These are phyloP conservation scores for Lophius americanus DNA, from an alignment of 2,797 vertebrate genomes.

Conservation along the genomic window DNA sequence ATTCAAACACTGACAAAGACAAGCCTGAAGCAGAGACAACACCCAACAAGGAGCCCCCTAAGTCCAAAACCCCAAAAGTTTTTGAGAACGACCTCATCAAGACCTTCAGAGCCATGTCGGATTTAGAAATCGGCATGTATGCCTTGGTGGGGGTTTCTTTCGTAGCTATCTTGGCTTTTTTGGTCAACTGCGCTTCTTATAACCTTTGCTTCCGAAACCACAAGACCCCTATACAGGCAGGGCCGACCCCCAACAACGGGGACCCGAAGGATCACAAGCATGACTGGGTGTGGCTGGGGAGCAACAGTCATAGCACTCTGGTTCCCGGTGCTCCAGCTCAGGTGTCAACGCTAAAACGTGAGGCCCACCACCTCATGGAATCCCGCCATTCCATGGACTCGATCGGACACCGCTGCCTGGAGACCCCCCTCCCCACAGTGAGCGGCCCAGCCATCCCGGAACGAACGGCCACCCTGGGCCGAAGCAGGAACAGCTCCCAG, in stretches of 20 bases:
- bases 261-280: slow-evolving; percentile 87
- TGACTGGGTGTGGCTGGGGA: slow-evolving; percentile 91
- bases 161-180: slow-evolving; percentile 91
- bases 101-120: slow-evolving; percentile 80
- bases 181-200: slow-evolving; percentile 90
- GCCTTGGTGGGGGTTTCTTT: slow-evolving; percentile 89
- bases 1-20: slow-evolving; percentile 67
- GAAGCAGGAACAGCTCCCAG: slow-evolving; percentile 71
- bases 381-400: slow-evolving; percentile 79
- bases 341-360: slow-evolving; percentile 60
- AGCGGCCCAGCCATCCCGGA: slow-evolving; percentile 77
- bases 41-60: slow-evolving; percentile 77
- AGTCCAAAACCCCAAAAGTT: slow-evolving; percentile 67
- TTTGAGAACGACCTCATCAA: slow-evolving; percentile 81
- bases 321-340: slow-evolving; percentile 53
- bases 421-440: slow-evolving; percentile 52
- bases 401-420: slow-evolving; percentile 66
- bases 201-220: slow-evolving; percentile 84
- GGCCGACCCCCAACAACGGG: slow-evolving; percentile 65
- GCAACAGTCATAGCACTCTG: slow-evolving; percentile 70
- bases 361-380: slow-evolving; percentile 75
- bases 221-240: slow-evolving; percentile 82
- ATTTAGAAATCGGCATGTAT: slow-evolving; percentile 93
- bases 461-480: slow-evolving; percentile 89
- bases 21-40: slow-evolving; percentile 32